Percentiles rank a stretch among this genome's conserved stretches.
These are phyloP conservation scores for Nyleta sp. DNA, from an alignment of 2,888 invertebrate genomes.

Conservation along the genomic window DNA sequence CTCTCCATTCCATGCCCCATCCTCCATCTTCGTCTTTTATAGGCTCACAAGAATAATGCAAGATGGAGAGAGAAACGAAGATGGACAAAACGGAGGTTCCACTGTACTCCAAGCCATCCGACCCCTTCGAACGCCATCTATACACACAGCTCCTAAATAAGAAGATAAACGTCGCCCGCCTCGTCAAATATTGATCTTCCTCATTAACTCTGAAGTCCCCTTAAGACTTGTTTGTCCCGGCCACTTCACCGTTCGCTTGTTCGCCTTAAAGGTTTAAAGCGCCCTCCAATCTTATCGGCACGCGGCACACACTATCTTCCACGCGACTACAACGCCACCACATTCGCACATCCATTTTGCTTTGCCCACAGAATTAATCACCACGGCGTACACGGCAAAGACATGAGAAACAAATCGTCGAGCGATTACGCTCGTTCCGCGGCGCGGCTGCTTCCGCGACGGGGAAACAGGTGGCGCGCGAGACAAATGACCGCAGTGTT, in stretches of 20 bases:
- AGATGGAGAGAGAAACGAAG: too few relatives aligned
- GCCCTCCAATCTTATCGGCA: conserved; percentile 13
- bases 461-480: not conserved
- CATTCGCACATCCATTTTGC: not conserved
- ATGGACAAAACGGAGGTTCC: too few relatives aligned
- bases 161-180: conserved; percentile 8
- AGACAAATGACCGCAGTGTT: conserved; percentile 17
- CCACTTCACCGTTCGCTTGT: conserved; percentile 12
- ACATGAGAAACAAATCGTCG: conserved; percentile 26
- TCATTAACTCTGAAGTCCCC: conserved; percentile 21
- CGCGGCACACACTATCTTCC: conserved; percentile 3
- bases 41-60: too few relatives aligned
- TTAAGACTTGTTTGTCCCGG: conserved; percentile 19
- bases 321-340: not conserved
- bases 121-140: not conserved
- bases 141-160: not conserved
- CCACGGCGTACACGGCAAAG: conserved; percentile 15
- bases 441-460: conserved; percentile 8
- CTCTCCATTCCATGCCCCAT: too few relatives aligned
- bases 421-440: conserved; percentile 7
- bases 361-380: not conserved
- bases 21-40: too few relatives aligned
- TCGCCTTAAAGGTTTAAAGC: conserved; percentile 7
- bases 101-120: not conserved
- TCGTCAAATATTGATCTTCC: conserved; percentile 33